Conservation (phyloP, 2,888 invertebrate species). For the Megamerina dolium region DNA sequence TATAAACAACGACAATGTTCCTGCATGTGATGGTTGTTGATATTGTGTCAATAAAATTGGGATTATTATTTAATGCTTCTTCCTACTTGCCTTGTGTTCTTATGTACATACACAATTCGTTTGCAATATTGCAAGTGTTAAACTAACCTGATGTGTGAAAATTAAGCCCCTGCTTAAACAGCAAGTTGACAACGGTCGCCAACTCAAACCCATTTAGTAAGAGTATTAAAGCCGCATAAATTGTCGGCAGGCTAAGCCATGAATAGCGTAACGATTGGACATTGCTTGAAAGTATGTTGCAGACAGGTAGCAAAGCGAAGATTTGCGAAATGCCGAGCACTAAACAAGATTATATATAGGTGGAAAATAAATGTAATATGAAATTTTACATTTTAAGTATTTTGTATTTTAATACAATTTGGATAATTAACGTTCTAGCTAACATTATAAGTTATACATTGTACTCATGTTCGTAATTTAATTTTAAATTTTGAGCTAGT, state of each 20-base stretch:
- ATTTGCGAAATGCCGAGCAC: slow-evolving; percentile 40
- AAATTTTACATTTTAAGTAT: too few species aligned
- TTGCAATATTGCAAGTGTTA: too few species aligned
- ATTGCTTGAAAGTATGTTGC: slow-evolving; percentile 29
- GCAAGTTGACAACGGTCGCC: slow-evolving; percentile 26
- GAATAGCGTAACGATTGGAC: slow-evolving; percentile 28
- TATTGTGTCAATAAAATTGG: too few species aligned
- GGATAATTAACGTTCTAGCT: too few species aligned
- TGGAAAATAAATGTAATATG: too few species aligned
- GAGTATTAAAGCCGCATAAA: slow-evolving; percentile 30
- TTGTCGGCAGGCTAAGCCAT: slow-evolving; percentile 35
- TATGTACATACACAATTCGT: too few species aligned
- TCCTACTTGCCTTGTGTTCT: too few species aligned
- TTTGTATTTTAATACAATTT: too few species aligned
- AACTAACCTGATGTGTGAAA: slow-evolving; percentile 36
- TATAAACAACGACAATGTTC: slow-evolving; percentile 32
- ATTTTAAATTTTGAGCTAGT: too few species aligned
- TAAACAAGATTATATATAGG: slow-evolving; percentile 10
- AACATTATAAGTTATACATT: too few species aligned
- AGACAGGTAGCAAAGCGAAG: slow-evolving; percentile 41
- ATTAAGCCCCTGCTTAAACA: slow-evolving; percentile 28
- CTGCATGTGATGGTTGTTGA: slow-evolving; percentile 9
- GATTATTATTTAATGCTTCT: too few species aligned
- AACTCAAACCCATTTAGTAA: slow-evolving; percentile 36
- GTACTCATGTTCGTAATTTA: too few species aligned